Base-by-base conservation (phyloP, 2,888 invertebrate species). In the Megaustenia siamemsis region DNA sequence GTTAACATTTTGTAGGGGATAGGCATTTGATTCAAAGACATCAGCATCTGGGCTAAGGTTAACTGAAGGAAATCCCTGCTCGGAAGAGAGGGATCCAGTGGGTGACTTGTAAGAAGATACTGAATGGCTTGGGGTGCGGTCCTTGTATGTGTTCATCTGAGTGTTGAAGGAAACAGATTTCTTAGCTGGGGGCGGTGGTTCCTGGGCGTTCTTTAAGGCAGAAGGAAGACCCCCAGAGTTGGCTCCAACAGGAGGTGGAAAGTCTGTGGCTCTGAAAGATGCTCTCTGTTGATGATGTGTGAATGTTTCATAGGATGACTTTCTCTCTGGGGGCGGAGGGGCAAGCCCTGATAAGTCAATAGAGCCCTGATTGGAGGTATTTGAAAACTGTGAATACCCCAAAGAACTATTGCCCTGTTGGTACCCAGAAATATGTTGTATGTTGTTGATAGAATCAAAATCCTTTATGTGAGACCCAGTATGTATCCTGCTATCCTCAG, bases 251-350 rank as follows among this genome's bases (percentile, higher is more conserved):
- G 86, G 83, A 4, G 79, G 78, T 68, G 81, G 83, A 40, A 85
- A 81, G 21, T 85, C 85, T 56, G 56, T 69, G 5, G 43, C 76
- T 21, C 85, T 81, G 56, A 85, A 82, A 24, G 85, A 82, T 2
- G 78, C 82, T 18, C 82, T 60, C 35, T 71, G 82, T 45, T 84
- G 85, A 53, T 86, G 82, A 66, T 86, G 85, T 45, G 60, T 71
- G 32, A 82, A 79, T 35, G 87, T 63, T 80, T 88, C 82, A 86
- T 97, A 98, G 68, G 97, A 97, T 43, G 97, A 97, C 85, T 97
- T 97, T 87, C 98, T 96, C 93, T 97, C 97, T 3, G 98, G 98
- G 38, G 97, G 97, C 6, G 95, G 95, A 77, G 92, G 88, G 21
- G 87, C 78, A 75, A 86, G 83, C 38, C n/a, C 71, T 76, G 40